Conservation (phyloP, 2,113 vertebrate genomes). For the Saimiri boliviensis region DNA sequence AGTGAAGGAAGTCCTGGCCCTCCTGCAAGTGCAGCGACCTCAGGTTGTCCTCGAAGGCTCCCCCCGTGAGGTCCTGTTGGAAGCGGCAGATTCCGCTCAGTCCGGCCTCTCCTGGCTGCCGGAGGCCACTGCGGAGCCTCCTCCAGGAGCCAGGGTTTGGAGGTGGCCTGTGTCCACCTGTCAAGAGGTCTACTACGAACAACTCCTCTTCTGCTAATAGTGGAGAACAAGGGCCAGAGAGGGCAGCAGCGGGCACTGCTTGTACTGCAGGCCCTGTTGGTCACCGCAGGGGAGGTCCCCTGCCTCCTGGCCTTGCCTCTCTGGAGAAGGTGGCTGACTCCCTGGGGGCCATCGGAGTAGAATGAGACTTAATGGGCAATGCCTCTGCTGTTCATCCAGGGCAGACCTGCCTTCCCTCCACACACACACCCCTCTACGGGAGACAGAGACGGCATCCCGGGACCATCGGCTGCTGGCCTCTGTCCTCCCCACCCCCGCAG, state of each 20-base stretch:
- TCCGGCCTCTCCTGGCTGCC: neutral
- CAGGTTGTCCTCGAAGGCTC: conserved; percentile 92
- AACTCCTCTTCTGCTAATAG: neutral
- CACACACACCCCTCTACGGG: neutral
- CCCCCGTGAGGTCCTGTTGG: conserved; percentile 93
- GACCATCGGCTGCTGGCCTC: neutral
- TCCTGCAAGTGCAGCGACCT: conserved; percentile 85
- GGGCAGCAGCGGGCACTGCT: accelerated
- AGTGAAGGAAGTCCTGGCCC: conserved; percentile 89
- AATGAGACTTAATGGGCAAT: neutral
- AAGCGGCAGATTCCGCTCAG: neutral
- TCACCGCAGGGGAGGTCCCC: accelerated
- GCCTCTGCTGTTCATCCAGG: neutral
- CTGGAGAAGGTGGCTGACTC: no score
- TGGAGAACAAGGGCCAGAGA: no score
- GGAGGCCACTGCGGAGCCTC: neutral
- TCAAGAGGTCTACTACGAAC: neutral
- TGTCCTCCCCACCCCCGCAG: neutral
- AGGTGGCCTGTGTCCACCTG: neutral
- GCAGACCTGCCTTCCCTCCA: neutral
- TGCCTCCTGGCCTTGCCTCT: neutral
- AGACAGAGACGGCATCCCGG: neutral
- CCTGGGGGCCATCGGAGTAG: neutral
- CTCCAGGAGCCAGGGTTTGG: no score
- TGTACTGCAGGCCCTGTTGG: no score